Conservation (phyloP, 1,140 invertebrate species). For the Heliconius congener region DNA sequence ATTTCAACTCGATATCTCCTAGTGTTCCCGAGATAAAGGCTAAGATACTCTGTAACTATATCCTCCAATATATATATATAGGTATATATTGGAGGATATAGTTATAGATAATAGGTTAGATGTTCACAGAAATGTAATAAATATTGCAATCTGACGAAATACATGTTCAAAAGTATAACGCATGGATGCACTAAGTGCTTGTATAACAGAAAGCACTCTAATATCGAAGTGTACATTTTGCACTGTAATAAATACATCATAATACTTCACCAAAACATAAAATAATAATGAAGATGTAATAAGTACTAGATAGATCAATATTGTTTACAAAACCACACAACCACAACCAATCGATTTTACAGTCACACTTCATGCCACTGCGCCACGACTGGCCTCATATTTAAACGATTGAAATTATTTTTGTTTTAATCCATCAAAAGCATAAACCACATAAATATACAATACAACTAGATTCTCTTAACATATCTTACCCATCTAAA, state of each 20-base stretch:
- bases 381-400: too few species aligned
- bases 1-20: too few species aligned
- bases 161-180: conserved; percentile 1
- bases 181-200: conserved; percentile 9
- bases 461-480: not conserved
- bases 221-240: not conserved
- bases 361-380: too few species aligned
- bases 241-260: not conserved
- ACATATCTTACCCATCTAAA: not conserved
- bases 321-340: too few species aligned
- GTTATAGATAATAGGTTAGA: not conserved
- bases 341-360: too few species aligned
- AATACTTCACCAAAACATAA: not conserved
- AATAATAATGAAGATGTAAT: not conserved
- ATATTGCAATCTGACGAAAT: conserved; percentile 12
- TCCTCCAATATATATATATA: not conserved
- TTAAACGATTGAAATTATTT: too few species aligned
- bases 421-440: not conserved
- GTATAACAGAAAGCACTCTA: conserved; percentile 3
- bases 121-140: not conserved
- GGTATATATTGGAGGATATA: too few species aligned
- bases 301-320: too few species aligned
- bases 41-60: not conserved
- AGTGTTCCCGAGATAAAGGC: too few species aligned
- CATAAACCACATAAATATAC: not conserved